These are phyloP conservation scores for Anastrepha ludens DNA, from an alignment of 1,140 invertebrate species.

Conservation along the genomic window DNA sequence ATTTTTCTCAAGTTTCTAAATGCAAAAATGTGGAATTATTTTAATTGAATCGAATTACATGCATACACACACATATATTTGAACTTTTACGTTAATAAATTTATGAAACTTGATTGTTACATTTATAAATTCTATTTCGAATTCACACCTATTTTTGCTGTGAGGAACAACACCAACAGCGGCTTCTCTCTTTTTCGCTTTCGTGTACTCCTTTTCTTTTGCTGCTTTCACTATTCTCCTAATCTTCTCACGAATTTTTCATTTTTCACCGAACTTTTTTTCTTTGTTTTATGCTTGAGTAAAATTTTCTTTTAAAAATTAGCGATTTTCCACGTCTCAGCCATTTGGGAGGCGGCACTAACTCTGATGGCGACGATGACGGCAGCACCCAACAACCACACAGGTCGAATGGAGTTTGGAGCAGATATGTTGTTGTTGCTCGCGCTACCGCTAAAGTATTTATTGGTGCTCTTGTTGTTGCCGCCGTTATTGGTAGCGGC, in stretches of 20 bases:
- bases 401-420: conserved; percentile 33
- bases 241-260: conserved; percentile 50
- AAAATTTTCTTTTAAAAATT: conserved; percentile 45
- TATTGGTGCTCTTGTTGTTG: conserved; percentile 44
- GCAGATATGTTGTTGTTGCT: conserved; percentile 40
- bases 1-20: conserved; percentile 28
- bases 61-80: neutral
- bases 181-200: conserved; percentile 45
- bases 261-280: conserved; percentile 46
- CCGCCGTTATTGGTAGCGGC: conserved; percentile 43
- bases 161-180: conserved; percentile 46
- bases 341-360: conserved; percentile 44
- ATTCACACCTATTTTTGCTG: conserved; percentile 17
- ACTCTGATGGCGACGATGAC: neutral
- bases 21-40: conserved; percentile 10
- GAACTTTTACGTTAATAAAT: neutral
- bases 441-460: conserved; percentile 33
- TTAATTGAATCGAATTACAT: neutral
- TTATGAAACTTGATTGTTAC: neutral
- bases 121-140: conserved; percentile 34
- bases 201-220: conserved; percentile 35
- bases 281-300: conserved; percentile 42
- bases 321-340: conserved; percentile 49
- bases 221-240: conserved; percentile 39
- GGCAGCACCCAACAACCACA: conserved; percentile 24